These are phyloP conservation scores for Oreonectes daqikongensis DNA, from an alignment of 2,797 vertebrate species.

Conservation along the genomic window DNA sequence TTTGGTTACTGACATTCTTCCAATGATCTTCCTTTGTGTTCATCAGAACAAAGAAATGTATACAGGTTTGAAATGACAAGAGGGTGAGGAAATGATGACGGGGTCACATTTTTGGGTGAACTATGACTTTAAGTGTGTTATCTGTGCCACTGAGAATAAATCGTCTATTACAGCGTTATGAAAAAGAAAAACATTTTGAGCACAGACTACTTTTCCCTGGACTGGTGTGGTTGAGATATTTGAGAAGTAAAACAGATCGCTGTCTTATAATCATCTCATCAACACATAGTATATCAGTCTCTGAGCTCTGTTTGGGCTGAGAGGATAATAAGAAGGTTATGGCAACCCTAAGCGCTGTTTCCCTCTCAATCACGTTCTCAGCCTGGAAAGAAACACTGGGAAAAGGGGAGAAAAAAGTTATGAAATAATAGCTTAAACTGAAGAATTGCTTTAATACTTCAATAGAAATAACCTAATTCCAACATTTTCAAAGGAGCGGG, in stretches of 20 bases:
- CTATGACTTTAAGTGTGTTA: too few relatives aligned
- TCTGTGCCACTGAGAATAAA: background rate
- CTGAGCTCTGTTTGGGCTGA: slow-evolving; percentile 34
- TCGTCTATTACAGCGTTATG: slow-evolving; percentile 3
- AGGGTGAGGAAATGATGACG: too few relatives aligned
- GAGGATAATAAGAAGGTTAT: slow-evolving; percentile 48
- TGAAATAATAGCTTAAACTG: slow-evolving; percentile 97
- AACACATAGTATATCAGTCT: slow-evolving; percentile 30
- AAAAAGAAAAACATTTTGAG: slow-evolving; percentile 7
- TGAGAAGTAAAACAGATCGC: slow-evolving; percentile 37
- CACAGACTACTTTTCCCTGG: slow-evolving; percentile 21
- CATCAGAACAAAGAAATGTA: too few relatives aligned
- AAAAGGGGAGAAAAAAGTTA: slow-evolving; percentile 50
- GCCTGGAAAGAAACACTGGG: slow-evolving; percentile 59
- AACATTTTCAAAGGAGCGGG: slow-evolving; percentile 94
- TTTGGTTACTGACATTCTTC: too few relatives aligned
- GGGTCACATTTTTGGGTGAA: too few relatives aligned
- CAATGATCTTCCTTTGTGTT: too few relatives aligned
- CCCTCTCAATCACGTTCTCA: slow-evolving; percentile 59
- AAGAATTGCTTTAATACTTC: slow-evolving; percentile 99
- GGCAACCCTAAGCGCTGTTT: slow-evolving; percentile 41
- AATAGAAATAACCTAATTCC: slow-evolving; percentile 99
- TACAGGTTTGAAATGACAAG: too few relatives aligned
- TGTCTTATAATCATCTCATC: slow-evolving; percentile 44
- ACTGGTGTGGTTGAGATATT: slow-evolving; percentile 39